phyloP scores from a whole-genome alignment of 1,140 invertebrate genomes.

The Oryzaephilus surinamensis region DNA sequence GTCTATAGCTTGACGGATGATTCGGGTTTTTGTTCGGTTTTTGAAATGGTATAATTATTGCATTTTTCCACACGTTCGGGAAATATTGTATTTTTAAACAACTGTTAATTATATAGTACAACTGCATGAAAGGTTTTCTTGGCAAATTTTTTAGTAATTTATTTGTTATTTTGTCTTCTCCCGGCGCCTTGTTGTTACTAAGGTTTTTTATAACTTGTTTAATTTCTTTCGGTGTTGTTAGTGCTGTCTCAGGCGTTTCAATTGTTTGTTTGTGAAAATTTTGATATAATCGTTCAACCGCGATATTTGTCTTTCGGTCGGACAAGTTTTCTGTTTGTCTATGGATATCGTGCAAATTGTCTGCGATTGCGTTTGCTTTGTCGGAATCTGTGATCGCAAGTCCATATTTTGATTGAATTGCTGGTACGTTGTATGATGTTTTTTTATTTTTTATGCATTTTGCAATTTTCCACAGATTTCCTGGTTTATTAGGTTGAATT shows the following conservation, averaged over 20 bases:
- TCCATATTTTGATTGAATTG: no score
- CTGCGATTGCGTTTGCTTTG: no score
- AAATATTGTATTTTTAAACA: neutral
- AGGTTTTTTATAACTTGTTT: conserved; percentile 2
- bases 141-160: conserved; percentile 1
- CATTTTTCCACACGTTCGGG: conserved; percentile 2
- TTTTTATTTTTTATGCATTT: no score
- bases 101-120: neutral
- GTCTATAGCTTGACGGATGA: conserved; percentile 6
- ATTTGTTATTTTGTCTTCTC: neutral
- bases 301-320: no score
- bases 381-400: no score
- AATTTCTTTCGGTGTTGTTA: neutral
- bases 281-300: no score
- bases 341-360: no score
- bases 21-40: conserved; percentile 2
- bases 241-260: neutral
- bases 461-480: no score
- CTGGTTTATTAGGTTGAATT: no score
- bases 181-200: neutral
- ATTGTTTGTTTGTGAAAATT: no score
- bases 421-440: no score
- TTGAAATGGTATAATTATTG: neutral
- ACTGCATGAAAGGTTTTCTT: neutral
- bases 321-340: no score